Evolutionary conservation across 2,797 vertebrate genomes (phyloP), one percentile per base, ranked within the genome.

Genomic region (Melanotaenia parkinsoni): DNA sequence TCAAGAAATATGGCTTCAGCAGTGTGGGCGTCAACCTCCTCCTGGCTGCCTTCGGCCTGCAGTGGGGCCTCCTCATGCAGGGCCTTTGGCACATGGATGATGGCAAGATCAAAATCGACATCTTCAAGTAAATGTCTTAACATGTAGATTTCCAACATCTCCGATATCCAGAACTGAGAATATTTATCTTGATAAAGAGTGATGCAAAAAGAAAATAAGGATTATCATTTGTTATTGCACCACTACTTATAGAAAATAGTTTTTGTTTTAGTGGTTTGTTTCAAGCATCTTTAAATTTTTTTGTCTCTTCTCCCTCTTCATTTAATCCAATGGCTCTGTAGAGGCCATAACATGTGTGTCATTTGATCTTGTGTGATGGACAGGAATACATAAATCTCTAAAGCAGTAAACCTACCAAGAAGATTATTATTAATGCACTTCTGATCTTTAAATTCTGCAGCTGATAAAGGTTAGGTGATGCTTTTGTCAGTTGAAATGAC

Each of bases 1-100:
- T 99, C 89, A 97, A 98, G 93, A 94, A 94, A 86, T 99, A 99
- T 11, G 95, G 97, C 28, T 99, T 98, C 93, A 97, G 96, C 88
- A 96, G 98, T 4, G 96, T 99, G 78, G 97, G 97, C 4, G 24
- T 97, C 83, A 99, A 97, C 90, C 78, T 99, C 56, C 92, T 99
- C 13, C 94, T 99, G 65, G 98, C 98, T 3, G 96, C 97, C 66
- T 94, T 99, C 0, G 98, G 97, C 43, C 95, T 99, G 72, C 98
- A 99, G 64, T 99, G 98, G 97, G 97, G 96, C 61, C 92, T 95
- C 0, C 80, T 99, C 56, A 81, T 94, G 80, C 95, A 96, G 88
- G 96, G 97, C 56, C 1, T 97, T 53, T 95, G 96, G 93, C 94
- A 97, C 51, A 2, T 83, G 78, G 0, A 69, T 0, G 0, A 45